Percentiles rank a stretch among this genome's conserved stretches.
Conservation (phyloP, 64 coral and sea anemone species). For the Trachythela sp. region DNA sequence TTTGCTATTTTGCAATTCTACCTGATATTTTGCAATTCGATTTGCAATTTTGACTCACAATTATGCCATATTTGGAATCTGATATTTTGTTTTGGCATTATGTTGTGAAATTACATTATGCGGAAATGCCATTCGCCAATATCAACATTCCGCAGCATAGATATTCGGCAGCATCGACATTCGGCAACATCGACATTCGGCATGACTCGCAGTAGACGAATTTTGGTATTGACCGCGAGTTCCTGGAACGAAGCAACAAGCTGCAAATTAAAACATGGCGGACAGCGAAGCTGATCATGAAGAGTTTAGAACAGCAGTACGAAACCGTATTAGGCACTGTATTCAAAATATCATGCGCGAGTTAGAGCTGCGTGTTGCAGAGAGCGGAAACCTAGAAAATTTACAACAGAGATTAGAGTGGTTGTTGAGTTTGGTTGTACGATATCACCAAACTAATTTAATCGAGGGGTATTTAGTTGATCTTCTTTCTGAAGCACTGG, state of each 20-base stretch:
- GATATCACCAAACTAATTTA: background rate
- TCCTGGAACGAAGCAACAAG: too few relatives aligned
- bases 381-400: background rate
- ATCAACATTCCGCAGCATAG: too few relatives aligned
- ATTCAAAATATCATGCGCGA: background rate
- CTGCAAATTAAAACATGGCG: background rate
- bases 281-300: background rate
- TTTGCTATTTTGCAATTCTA: too few relatives aligned
- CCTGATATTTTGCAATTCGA: too few relatives aligned
- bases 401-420: background rate
- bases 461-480: background rate
- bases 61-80: too few relatives aligned
- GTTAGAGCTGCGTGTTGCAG: background rate
- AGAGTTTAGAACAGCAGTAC: background rate
- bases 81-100: too few relatives aligned
- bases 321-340: background rate
- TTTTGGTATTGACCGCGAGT: background rate
- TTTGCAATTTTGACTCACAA: too few relatives aligned
- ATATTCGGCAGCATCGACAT: too few relatives aligned
- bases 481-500: background rate
- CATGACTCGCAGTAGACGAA: constrained; percentile 14
- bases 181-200: too few relatives aligned
- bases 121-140: too few relatives aligned
- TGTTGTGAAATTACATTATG: too few relatives aligned
- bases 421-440: background rate